A percentile compares a stretch with the other conserved stretches of the same genome.
Evolutionary conservation across 2,888 invertebrate genomes (phyloP).

Genomic region (Drosophila anomalata): DNA sequence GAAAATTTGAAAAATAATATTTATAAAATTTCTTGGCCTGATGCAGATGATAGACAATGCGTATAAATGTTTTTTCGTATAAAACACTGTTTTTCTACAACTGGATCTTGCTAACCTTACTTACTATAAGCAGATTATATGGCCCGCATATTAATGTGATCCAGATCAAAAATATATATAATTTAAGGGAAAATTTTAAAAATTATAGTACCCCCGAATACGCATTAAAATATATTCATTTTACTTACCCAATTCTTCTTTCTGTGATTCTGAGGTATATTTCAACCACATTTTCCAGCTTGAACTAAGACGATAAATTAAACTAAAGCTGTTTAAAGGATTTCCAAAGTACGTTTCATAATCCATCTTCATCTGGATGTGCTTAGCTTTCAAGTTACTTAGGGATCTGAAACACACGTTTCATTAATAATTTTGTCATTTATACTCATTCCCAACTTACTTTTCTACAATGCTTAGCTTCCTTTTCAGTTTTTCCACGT

Average conservation of each 20-base stretch:
- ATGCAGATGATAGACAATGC: too few relatives aligned
- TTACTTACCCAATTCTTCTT: conserved; percentile 32
- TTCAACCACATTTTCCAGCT: conserved; percentile 37
- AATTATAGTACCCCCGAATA: too few relatives aligned
- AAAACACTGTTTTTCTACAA: too few relatives aligned
- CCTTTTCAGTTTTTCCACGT: conserved; percentile 18
- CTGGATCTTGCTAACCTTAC: too few relatives aligned
- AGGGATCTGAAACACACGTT: conserved; percentile 18
- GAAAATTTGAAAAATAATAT: too few relatives aligned
- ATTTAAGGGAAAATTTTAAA: too few relatives aligned
- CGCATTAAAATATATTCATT: too few relatives aligned
- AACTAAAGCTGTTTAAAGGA: conserved; percentile 38
- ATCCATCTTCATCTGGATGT: conserved; percentile 16
- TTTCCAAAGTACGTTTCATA: conserved; percentile 40
- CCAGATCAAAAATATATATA: too few relatives aligned
- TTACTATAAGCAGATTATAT: too few relatives aligned
- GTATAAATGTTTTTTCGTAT: too few relatives aligned
- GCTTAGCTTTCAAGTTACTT: background rate
- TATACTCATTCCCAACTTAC: conserved; percentile 10
- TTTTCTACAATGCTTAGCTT: conserved; percentile 32
- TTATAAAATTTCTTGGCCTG: too few relatives aligned
- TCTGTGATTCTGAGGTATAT: conserved; percentile 1
- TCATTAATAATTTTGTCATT: fast-evolving
- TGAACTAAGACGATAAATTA: conserved; percentile 32
- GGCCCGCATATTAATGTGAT: too few relatives aligned